phyloP scores from a whole-genome alignment of 2,888 invertebrate genomes.

The Drosophila prolongata region DNA sequence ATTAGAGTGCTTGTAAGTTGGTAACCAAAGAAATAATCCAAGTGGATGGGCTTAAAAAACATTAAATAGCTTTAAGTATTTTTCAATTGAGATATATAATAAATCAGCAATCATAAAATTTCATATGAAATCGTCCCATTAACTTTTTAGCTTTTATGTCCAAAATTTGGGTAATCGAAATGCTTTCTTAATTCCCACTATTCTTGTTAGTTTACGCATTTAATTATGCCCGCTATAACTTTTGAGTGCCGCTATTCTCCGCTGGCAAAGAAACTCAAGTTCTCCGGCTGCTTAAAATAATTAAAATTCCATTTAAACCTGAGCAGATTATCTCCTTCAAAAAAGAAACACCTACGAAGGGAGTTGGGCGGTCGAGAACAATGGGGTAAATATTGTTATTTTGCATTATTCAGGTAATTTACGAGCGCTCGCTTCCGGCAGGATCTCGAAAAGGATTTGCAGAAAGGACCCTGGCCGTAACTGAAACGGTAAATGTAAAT shows the following conservation, averaged over 20 bases:
- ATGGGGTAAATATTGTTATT: conserved; percentile 75
- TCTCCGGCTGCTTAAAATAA: conserved; percentile 28
- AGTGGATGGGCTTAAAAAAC: background rate
- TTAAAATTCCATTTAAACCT: conserved; percentile 38
- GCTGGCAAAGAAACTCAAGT: background rate
- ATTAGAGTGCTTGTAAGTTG: background rate
- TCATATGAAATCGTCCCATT: too few species aligned
- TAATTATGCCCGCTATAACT: conserved; percentile 7
- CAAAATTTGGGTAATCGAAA: too few species aligned
- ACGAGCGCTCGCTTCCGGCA: conserved; percentile 66
- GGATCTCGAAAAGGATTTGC: conserved; percentile 20
- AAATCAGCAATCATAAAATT: too few species aligned
- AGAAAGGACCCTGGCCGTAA: conserved; percentile 11
- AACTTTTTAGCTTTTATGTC: too few species aligned
- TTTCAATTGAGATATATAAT: too few species aligned
- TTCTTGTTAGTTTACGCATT: background rate
- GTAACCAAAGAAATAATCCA: background rate
- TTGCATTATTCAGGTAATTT: conserved; percentile 77
- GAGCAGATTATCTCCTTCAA: conserved; percentile 28
- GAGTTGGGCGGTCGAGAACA: conserved; percentile 21
- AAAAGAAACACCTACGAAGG: conserved; percentile 5
- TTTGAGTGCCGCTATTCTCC: background rate
- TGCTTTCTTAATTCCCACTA: background rate
- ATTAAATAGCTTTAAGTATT: too few species aligned
- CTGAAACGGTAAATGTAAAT: conserved; percentile 44